Evolutionary conservation across 2,113 vertebrate genomes (phyloP).

Genomic region (Carassius auratus): DNA sequence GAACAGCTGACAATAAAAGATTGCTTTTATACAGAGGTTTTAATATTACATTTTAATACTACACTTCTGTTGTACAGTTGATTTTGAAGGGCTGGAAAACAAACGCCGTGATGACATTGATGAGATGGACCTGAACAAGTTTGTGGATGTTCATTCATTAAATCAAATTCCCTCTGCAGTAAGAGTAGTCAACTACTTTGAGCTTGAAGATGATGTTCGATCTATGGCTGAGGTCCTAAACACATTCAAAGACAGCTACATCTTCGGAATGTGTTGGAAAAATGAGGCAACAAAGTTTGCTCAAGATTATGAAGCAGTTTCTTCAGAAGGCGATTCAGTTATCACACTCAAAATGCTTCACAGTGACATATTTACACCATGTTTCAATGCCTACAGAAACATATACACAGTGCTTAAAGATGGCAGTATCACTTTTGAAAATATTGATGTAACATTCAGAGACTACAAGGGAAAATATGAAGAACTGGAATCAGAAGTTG

Average conservation of each 20-base stretch:
- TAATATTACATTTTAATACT: background rate
- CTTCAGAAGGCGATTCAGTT: background rate
- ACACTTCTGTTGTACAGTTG: too few species aligned
- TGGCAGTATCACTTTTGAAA: too few species aligned
- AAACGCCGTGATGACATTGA: slow-evolving; percentile 69
- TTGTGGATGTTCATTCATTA: slow-evolving; percentile 67
- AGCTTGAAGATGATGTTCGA: slow-evolving; percentile 67
- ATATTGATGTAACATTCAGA: too few species aligned
- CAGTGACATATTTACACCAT: too few species aligned
- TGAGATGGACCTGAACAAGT: slow-evolving; percentile 58
- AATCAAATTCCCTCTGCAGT: background rate
- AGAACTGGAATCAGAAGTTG: too few species aligned
- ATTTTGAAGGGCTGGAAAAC: slow-evolving; percentile 61
- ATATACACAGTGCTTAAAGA: too few species aligned
- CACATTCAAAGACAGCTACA: slow-evolving; percentile 74
- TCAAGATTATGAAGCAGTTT: too few species aligned
- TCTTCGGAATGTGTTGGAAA: slow-evolving; percentile 83
- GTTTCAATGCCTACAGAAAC: too few species aligned
- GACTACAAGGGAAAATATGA: too few species aligned
- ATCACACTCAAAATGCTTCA: slow-evolving; percentile 46
- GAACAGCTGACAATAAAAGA: background rate
- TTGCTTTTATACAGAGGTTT: background rate
- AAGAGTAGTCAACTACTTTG: slow-evolving; percentile 70
- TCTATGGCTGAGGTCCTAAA: slow-evolving; percentile 67
- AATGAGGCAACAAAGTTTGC: slow-evolving; percentile 56